phyloP scores from a whole-genome alignment of 2,888 invertebrate species.

The Caenorhabditis imperialis region DNA sequence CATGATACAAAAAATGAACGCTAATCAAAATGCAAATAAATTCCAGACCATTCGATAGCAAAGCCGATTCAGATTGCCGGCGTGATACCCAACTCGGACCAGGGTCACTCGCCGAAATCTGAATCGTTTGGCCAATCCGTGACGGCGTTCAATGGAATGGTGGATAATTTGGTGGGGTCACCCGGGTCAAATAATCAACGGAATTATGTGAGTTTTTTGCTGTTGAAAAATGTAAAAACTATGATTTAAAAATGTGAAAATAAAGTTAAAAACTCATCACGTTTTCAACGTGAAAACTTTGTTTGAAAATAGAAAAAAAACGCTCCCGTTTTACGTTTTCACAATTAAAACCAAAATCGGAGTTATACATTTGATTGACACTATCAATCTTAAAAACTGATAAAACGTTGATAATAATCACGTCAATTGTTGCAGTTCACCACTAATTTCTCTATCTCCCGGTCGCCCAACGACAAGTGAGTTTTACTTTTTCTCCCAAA shows the following conservation, averaged over 20 bases:
- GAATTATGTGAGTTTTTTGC: constrained; percentile 31
- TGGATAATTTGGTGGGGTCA: constrained; percentile 93
- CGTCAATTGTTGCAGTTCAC: constrained; percentile 34
- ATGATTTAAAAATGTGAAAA: constrained; percentile 20
- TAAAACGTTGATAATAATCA: too few species aligned
- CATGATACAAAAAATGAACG: too few species aligned
- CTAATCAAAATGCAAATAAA: background rate
- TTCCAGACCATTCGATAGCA: constrained; percentile 83
- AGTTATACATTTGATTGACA: too few species aligned
- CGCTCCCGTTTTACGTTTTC: too few species aligned
- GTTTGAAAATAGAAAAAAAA: background rate
- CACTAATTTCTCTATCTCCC: constrained; percentile 17
- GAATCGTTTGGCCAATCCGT: constrained; percentile 85
- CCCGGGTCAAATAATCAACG: constrained; percentile 58
- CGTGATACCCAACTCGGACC: constrained; percentile 9
- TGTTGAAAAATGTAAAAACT: constrained; percentile 12
- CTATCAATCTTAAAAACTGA: too few species aligned
- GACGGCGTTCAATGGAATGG: constrained; percentile 94
- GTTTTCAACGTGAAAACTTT: too few species aligned
- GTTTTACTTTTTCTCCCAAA: background rate
- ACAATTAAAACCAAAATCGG: too few species aligned
- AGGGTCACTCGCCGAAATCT: constrained; percentile 80
- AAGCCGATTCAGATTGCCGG: constrained; percentile 85
- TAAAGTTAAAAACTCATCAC: too few species aligned
- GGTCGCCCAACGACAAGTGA: constrained; percentile 37